Evolutionary conservation across 2,888 invertebrate genomes (phyloP).

Genomic region (Apomyelois bistriatella): DNA sequence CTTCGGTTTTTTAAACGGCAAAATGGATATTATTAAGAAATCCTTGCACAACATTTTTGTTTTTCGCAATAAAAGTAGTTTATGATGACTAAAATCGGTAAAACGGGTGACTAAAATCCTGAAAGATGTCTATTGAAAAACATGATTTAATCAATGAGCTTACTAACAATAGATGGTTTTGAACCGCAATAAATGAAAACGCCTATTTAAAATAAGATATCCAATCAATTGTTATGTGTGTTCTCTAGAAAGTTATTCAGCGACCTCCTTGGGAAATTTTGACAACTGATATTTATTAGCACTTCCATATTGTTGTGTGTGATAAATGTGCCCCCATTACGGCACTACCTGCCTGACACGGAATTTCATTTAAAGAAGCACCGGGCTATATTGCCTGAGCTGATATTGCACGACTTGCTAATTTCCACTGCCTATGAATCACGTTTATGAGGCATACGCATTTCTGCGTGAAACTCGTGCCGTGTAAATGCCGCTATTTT

Average conservation of each 20-base stretch:
- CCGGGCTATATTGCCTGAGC: slow-evolving; percentile 44
- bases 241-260: not conserved
- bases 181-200: no score
- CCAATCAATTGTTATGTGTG: no score
- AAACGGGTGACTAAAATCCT: no score
- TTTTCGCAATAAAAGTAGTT: no score
- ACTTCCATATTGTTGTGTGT: slow-evolving; percentile 56
- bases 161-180: no score
- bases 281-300: slow-evolving; percentile 66
- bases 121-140: no score
- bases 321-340: slow-evolving; percentile 62
- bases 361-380: slow-evolving; percentile 75
- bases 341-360: slow-evolving; percentile 53
- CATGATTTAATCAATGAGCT: no score
- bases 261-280: slow-evolving; percentile 37
- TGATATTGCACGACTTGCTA: slow-evolving; percentile 53
- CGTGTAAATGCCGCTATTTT: not conserved
- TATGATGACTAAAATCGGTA: no score
- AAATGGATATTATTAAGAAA: no score
- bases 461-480: slow-evolving; percentile 41
- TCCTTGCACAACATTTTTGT: no score
- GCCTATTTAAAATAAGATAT: no score
- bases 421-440: slow-evolving; percentile 65
- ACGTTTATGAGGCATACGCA: slow-evolving; percentile 59
- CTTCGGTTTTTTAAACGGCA: no score